Evolutionary conservation across 2,113 vertebrate species (phyloP).

Genomic region (Passer montanus): DNA sequence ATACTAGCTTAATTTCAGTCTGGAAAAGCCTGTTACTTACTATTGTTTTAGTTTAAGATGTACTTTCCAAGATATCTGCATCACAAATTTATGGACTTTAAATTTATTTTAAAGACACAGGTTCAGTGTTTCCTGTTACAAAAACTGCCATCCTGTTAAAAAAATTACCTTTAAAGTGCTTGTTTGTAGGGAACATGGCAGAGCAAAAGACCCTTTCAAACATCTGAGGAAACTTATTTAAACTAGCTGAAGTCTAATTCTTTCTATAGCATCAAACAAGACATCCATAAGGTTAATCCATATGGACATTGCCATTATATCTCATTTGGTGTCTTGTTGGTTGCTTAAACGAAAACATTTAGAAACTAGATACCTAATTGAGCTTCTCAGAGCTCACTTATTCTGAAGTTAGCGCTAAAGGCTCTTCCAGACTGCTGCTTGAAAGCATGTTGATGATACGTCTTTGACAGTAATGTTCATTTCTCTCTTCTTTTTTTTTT

Average conservation of each 20-base stretch:
- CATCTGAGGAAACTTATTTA: background rate
- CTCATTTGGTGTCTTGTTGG: background rate
- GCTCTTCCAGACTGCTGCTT: background rate
- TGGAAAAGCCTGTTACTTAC: background rate
- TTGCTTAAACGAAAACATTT: conserved; percentile 10
- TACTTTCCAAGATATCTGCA: background rate
- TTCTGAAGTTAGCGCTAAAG: conserved; percentile 30
- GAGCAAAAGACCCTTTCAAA: background rate
- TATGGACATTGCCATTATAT: conserved; percentile 10
- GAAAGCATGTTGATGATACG: background rate
- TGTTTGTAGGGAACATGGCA: background rate
- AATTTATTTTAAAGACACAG: background rate
- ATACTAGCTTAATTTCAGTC: background rate
- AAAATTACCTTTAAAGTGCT: background rate
- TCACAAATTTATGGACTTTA: background rate
- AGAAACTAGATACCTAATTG: conserved; percentile 10
- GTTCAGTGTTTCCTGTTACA: background rate
- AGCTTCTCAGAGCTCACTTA: conserved; percentile 13
- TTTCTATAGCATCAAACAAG: background rate
- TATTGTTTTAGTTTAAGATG: background rate
- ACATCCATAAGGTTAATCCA: background rate
- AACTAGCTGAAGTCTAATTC: background rate
- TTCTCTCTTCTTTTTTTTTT: background rate
- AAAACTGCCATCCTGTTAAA: background rate
- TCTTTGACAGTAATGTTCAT: conserved; percentile 27